Evolutionary conservation across 2,797 vertebrate species (phyloP).

Genomic region (Myripristis murdjan): DNA sequence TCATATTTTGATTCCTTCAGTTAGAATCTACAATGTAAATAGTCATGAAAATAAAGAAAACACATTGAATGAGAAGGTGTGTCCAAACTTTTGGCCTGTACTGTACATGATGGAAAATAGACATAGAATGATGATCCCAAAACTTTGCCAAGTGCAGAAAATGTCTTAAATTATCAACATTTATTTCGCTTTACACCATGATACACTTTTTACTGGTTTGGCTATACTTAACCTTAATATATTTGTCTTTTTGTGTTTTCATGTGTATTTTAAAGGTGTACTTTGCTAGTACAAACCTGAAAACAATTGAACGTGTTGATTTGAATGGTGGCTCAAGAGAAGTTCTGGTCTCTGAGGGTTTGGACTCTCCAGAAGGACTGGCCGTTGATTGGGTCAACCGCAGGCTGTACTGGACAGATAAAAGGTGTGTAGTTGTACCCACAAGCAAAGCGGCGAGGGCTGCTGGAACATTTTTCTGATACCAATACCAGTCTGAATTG

Average conservation of each 20-base stretch:
- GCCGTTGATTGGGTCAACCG: slow-evolving; percentile 93
- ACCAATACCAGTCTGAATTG: background rate
- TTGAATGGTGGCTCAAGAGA: slow-evolving; percentile 87
- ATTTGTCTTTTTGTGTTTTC: background rate
- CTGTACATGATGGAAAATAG: too few relatives aligned
- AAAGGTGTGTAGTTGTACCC: slow-evolving; percentile 80
- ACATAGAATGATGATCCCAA: too few relatives aligned
- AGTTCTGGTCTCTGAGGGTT: slow-evolving; percentile 81
- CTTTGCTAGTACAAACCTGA: slow-evolving; percentile 89
- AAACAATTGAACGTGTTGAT: slow-evolving; percentile 89
- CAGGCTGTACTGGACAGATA: slow-evolving; percentile 95
- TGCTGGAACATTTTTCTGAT: background rate
- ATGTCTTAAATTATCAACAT: too few relatives aligned
- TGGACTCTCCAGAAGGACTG: slow-evolving; percentile 88
- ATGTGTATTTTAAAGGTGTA: slow-evolving; percentile 87
- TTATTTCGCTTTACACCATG: too few relatives aligned
- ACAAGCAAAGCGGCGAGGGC: background rate
- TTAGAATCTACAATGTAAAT: too few relatives aligned
- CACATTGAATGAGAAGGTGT: too few relatives aligned
- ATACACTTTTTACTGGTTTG: background rate
- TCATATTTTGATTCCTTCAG: too few relatives aligned
- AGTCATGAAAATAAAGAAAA: too few relatives aligned
- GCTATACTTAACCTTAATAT: background rate
- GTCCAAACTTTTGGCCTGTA: too few relatives aligned
- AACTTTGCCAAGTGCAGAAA: too few relatives aligned